Percentiles rank a stretch among this genome's conserved stretches.
Conservation (phyloP, 1,140 invertebrate genomes). For the Drosophila auraria region DNA sequence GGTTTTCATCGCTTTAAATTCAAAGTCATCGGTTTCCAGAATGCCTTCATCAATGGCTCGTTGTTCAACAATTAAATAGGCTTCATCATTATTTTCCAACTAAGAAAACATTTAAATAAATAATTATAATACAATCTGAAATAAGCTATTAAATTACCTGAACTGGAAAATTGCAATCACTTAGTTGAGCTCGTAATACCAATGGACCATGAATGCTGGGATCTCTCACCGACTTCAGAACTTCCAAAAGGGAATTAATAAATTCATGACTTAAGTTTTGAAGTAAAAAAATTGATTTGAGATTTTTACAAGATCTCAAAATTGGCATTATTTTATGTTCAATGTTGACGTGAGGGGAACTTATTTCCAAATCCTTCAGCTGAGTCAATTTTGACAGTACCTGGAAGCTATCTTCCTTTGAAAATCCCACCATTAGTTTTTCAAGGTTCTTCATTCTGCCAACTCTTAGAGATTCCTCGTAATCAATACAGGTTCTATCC, state of each 20-base stretch:
- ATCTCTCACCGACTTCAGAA: neutral
- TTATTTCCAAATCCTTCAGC: neutral
- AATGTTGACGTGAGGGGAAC: neutral
- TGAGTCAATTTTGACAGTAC: neutral
- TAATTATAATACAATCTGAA: no score
- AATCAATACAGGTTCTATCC: neutral
- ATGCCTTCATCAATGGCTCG: neutral
- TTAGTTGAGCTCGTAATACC: no score
- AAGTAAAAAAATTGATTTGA: neutral
- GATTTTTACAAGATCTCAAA: neutral
- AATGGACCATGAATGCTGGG: neutral
- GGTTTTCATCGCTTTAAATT: neutral
- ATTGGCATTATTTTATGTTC: slow-evolving; percentile 6
- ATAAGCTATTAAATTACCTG: neutral
- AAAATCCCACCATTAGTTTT: neutral
- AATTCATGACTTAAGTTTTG: neutral
- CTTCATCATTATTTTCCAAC: neutral
- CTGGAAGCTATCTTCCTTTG: neutral
- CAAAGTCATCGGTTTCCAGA: neutral
- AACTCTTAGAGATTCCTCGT: neutral
- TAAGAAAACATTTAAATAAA: neutral
- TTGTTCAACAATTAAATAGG: neutral
- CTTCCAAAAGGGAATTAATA: neutral
- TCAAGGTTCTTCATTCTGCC: neutral
- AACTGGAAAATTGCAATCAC: neutral